A percentile compares a stretch with the other conserved stretches of the same genome.
Evolutionary conservation across 2,113 vertebrate genomes (phyloP).

Genomic region (Puma concolor): DNA sequence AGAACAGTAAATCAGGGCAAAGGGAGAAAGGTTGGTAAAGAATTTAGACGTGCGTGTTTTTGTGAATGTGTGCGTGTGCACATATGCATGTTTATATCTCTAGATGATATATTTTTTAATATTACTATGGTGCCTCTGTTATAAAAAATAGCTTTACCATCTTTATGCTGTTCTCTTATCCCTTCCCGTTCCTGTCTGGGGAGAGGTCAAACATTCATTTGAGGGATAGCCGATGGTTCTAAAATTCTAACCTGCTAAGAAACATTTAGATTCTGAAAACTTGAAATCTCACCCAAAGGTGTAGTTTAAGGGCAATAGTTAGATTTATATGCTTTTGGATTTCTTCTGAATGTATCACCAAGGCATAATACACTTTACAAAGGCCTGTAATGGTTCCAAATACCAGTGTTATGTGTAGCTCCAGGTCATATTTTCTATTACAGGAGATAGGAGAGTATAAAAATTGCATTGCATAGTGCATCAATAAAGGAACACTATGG

Average conservation of each 20-base stretch:
- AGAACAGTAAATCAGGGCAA: not conserved
- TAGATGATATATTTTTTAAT: not conserved
- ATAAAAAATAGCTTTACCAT: slow-evolving; percentile 47
- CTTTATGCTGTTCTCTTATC: slow-evolving; percentile 27
- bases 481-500: slow-evolving; percentile 72
- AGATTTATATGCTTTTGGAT: slow-evolving; percentile 68
- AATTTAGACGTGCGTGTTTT: not conserved
- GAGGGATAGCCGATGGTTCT: slow-evolving; percentile 60
- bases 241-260: slow-evolving; percentile 73
- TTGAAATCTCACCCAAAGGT: slow-evolving; percentile 68
- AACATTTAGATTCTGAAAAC: slow-evolving; percentile 61
- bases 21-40: not conserved
- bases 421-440: slow-evolving; percentile 79
- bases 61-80: not conserved
- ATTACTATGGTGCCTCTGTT: not conserved
- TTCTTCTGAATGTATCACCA: slow-evolving; percentile 76
- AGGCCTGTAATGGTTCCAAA: slow-evolving; percentile 69
- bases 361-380: slow-evolving; percentile 77
- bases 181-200: not conserved
- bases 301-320: slow-evolving; percentile 64
- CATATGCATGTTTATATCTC: not conserved
- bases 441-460: slow-evolving; percentile 76
- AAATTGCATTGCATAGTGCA: slow-evolving; percentile 75
- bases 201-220: slow-evolving; percentile 72
- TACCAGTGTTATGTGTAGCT: slow-evolving; percentile 76